Base-by-base conservation (phyloP, 1,140 invertebrate species). In the Chironomus striatipennis region DNA sequence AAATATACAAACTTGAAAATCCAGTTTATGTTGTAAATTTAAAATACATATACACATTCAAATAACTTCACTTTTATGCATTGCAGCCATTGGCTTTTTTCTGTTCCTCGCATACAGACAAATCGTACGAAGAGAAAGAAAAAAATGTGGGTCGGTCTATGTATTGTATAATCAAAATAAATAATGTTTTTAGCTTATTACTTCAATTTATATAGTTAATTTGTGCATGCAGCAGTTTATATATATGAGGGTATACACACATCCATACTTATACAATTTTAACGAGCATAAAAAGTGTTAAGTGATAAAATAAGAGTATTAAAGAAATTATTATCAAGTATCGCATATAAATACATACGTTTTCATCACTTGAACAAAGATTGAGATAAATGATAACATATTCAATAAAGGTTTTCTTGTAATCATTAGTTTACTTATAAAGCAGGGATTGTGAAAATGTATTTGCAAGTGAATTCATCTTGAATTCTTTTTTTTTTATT, bases 251-350 rank as follows among this genome's bases (percentile, higher is more conserved):
- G 24, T 34, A 34, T 34, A 34, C 24, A 34, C 24, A 34, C 24
- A 57, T n/a, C 5, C 47, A 57, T 57, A 57, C 47, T 12, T 15
- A n/a, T 57, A 57, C 47, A 57, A 15, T 57, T 70, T 70, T 70
- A 70, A 70, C 20, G 65, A 70, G 65, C 65, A 21, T 70, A 20
- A 70, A 70, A 18, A 70, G 65, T 70, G 65, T 70, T 70, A 70
- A 70, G 65, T 70, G 65, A 70, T 70, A 70, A 70, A 70, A 70
- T 70, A 70, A 70, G 65, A 70, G 17, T 70, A 70, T 70, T 70
- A 70, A 70, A 70, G 65, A 70, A 70, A 70, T 70, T 21, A 70
- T 70, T 70, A 70, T 70, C 65, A 70, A 21, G 65, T 70, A 18
- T 20, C 65, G 20, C 20, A 70, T 70, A 70, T 70, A 70, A 70